These are phyloP conservation scores for Phthorimaea operculella DNA, from an alignment of 1,140 invertebrate genomes.

Conservation along the genomic window DNA sequence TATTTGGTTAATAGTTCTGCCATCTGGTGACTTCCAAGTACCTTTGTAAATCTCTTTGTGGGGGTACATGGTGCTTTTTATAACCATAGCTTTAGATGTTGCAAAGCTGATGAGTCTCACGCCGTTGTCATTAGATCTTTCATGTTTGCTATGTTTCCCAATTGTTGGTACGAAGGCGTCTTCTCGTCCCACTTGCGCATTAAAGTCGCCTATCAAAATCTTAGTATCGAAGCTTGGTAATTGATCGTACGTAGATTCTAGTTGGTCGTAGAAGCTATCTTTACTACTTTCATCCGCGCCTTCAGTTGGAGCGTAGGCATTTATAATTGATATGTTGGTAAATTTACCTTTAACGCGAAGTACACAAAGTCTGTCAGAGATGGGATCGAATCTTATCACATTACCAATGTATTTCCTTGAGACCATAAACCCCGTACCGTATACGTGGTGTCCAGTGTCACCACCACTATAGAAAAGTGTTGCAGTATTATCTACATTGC, in stretches of 20 bases:
- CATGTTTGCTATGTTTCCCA: constrained; percentile 16
- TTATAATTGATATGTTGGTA: constrained; percentile 18
- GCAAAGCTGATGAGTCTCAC: constrained; percentile 15
- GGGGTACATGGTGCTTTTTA: constrained; percentile 17
- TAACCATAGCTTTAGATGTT: constrained; percentile 11
- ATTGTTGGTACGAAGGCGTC: constrained; percentile 13
- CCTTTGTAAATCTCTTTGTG: constrained; percentile 20
- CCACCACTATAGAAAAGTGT: constrained; percentile 16
- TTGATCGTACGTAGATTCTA: constrained; percentile 11
- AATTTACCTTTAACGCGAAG: constrained; percentile 17
- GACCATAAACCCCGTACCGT: constrained; percentile 19
- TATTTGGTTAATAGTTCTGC: constrained; percentile 15
- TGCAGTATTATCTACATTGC: constrained; percentile 14
- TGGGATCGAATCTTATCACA: constrained; percentile 11
- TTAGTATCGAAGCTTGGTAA: constrained; percentile 5
- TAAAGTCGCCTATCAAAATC: constrained; percentile 12
- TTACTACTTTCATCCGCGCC: constrained; percentile 10
- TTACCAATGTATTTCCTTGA: constrained; percentile 2
- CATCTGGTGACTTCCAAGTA: constrained; percentile 19
- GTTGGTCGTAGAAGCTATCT: constrained; percentile 14
- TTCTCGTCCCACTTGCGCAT: constrained; percentile 9
- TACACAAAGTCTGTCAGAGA: constrained; percentile 17
- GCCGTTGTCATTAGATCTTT: constrained; percentile 15
- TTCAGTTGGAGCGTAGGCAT: constrained; percentile 21
- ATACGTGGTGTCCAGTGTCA: constrained; percentile 9